Conservation (phyloP, 1,140 invertebrate species). For the Bombus waltoni region DNA sequence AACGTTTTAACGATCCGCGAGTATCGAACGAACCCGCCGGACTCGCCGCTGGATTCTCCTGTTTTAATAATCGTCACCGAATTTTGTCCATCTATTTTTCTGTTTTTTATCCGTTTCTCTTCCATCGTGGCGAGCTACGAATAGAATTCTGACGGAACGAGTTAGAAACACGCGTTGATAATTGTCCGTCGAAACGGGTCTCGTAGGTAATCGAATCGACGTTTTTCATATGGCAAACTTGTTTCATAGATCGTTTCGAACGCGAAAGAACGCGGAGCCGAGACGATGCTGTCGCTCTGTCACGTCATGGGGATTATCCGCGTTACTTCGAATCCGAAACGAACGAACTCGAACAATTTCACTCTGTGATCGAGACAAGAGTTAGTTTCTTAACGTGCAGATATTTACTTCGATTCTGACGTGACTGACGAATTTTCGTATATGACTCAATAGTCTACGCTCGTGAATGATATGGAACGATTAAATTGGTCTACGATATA, state of each 20-base stretch:
- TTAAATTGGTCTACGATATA: no score
- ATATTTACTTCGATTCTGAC: no score
- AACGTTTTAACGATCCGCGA: constrained; percentile 64
- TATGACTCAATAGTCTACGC: not conserved
- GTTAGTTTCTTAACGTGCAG: no score
- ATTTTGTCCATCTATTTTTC: constrained; percentile 5
- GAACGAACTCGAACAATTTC: not conserved
- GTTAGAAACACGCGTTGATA: no score
- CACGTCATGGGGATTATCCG: constrained; percentile 55
- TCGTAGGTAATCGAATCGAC: constrained; percentile 66
- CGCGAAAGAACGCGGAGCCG: constrained; percentile 33
- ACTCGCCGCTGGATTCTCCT: constrained; percentile 29
- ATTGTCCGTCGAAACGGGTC: constrained; percentile 64
- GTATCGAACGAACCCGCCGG: constrained; percentile 41
- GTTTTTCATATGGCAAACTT: constrained; percentile 67
- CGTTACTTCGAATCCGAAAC: not conserved
- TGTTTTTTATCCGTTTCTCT: not conserved
- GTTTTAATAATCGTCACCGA: constrained; percentile 61
- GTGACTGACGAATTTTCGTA: no score
- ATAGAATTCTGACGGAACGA: no score
- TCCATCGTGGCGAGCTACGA: not conserved
- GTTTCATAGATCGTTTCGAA: constrained; percentile 52
- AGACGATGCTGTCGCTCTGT: constrained; percentile 28
- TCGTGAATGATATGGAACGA: no score
- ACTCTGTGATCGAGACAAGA: not conserved